Evolutionary conservation across 2,113 vertebrate genomes (phyloP).

Genomic region (Pituophis catenifer): DNA sequence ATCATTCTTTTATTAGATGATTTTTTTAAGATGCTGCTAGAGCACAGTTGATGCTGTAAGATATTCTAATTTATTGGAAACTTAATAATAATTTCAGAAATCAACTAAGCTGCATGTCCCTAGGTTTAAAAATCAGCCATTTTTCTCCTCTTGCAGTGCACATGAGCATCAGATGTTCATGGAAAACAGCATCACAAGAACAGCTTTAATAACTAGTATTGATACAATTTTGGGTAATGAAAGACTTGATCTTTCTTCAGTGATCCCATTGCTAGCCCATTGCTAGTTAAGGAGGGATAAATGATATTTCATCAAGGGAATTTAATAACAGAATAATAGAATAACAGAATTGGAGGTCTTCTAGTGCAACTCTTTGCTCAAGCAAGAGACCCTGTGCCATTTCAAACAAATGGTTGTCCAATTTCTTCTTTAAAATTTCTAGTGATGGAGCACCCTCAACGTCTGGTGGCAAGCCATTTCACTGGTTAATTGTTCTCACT

Average conservation of each 20-base stretch:
- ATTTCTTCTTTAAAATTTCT: background rate
- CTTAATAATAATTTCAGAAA: background rate
- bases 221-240: background rate
- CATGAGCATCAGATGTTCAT: background rate
- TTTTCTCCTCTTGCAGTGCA: background rate
- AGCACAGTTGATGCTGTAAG: background rate
- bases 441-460: background rate
- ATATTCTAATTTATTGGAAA: conserved; percentile 12
- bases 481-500: background rate
- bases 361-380: background rate
- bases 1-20: background rate
- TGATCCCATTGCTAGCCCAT: background rate
- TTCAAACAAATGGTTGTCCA: background rate
- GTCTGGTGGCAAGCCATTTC: background rate
- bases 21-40: background rate
- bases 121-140: background rate
- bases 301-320: background rate
- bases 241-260: background rate
- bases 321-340: background rate
- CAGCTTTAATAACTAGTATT: background rate
- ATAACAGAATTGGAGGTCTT: background rate
- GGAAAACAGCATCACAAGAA: background rate
- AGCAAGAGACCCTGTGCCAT: background rate
- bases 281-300: background rate
- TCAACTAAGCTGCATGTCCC: background rate